These are phyloP conservation scores for Matsumurasca onukii DNA, from an alignment of 1,140 invertebrate species.

Conservation along the genomic window DNA sequence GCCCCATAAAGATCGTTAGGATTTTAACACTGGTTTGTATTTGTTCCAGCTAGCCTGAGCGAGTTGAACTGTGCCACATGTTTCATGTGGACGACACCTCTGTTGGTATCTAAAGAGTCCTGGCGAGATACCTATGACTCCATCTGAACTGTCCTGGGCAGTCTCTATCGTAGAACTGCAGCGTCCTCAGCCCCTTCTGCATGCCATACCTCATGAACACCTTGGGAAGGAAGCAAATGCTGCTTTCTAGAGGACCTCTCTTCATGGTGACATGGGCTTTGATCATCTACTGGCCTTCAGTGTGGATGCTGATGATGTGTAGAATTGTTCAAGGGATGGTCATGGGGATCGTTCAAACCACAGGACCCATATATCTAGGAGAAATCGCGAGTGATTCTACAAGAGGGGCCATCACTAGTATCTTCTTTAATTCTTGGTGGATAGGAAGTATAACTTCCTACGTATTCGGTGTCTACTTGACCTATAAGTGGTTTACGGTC, in stretches of 20 bases:
- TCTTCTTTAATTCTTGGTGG: conserved; percentile 67
- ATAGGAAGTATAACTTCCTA: conserved; percentile 77
- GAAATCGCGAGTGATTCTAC: conserved; percentile 64
- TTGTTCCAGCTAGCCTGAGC: too few species aligned
- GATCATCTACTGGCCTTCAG: conserved; percentile 45
- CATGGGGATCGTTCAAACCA: conserved; percentile 56
- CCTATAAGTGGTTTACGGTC: conserved; percentile 65
- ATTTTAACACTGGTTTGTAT: too few species aligned
- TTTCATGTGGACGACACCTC: conserved; percentile 61
- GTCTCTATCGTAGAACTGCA: conserved; percentile 32
- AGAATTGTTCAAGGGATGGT: conserved; percentile 56
- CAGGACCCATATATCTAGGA: conserved; percentile 57
- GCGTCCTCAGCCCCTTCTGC: conserved; percentile 40
- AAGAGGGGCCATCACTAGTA: conserved; percentile 61
- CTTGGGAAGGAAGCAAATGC: conserved; percentile 67
- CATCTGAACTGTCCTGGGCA: conserved; percentile 51
- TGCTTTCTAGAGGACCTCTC: conserved; percentile 64
- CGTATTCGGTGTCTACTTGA: conserved; percentile 67
- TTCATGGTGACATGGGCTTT: conserved; percentile 53
- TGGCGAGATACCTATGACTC: conserved; percentile 53
- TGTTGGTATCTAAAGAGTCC: conserved; percentile 51
- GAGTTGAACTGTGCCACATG: too few species aligned
- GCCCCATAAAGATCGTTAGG: too few species aligned
- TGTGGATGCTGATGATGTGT: conserved; percentile 26
- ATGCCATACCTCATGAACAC: conserved; percentile 59